Percentiles rank a stretch among this genome's conserved stretches.
phyloP scores from a whole-genome alignment of 2,888 invertebrate species.

The Loripinus fragilis region DNA sequence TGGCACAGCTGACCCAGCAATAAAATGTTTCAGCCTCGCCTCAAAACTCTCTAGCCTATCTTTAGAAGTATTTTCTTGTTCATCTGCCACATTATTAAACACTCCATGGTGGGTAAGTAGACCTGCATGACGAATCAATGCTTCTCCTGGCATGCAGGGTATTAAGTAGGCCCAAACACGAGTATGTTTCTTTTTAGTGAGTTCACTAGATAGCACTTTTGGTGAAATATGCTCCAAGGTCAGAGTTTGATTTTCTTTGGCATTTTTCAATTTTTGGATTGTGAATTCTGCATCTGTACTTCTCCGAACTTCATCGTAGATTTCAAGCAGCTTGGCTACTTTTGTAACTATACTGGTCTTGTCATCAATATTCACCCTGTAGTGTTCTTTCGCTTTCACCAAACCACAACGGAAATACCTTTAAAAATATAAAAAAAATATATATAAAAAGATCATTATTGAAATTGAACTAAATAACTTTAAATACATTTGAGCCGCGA shows the following conservation, averaged over 20 bases:
- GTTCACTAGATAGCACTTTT: not conserved
- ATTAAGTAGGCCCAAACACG: not conserved
- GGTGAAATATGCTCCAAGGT: conserved; percentile 4
- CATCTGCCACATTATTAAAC: not conserved
- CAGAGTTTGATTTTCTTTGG: not conserved
- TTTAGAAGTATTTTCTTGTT: too few species aligned
- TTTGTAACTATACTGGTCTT: not conserved
- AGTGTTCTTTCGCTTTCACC: not conserved
- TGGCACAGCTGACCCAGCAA: not conserved
- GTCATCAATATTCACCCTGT: not conserved
- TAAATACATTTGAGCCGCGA: too few species aligned
- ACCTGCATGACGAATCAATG: not conserved
- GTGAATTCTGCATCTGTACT: not conserved
- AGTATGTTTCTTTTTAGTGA: not conserved
- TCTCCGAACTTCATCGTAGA: not conserved
- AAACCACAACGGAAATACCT: not conserved
- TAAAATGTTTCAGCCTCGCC: not conserved
- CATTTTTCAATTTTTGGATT: not conserved
- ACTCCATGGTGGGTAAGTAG: not conserved
- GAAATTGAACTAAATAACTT: too few species aligned
- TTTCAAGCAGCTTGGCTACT: not conserved
- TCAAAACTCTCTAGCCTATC: not conserved
- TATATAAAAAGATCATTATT: too few species aligned
- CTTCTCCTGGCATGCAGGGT: not conserved
- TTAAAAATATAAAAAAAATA: not conserved